These are phyloP conservation scores for Antitype chi DNA, from an alignment of 2,888 invertebrate genomes.

Conservation along the genomic window DNA sequence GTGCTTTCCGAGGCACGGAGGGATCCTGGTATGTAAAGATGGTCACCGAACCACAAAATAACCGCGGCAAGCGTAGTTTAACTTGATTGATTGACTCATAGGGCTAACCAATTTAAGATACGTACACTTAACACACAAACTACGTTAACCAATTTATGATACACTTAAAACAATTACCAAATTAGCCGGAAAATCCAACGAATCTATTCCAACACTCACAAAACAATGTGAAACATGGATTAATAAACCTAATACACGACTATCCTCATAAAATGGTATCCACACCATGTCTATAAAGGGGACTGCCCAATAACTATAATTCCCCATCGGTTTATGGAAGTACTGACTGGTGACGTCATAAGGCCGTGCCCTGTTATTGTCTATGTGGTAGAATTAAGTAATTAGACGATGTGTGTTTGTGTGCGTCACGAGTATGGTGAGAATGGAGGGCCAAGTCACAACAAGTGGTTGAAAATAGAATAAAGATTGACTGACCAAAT, in stretches of 20 bases:
- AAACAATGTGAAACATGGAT: background rate
- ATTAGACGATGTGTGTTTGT: constrained; percentile 44
- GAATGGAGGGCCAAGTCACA: background rate
- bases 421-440: background rate
- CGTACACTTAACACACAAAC: background rate
- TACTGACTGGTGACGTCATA: constrained; percentile 53
- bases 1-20: too few species aligned
- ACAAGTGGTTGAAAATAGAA: background rate
- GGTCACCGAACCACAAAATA: too few species aligned
- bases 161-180: constrained; percentile 16
- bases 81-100: too few species aligned
- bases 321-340: constrained; percentile 56
- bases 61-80: too few species aligned
- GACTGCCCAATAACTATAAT: constrained; percentile 55
- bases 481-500: background rate
- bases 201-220: constrained; percentile 17
- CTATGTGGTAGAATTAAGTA: constrained; percentile 57
- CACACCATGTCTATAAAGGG: constrained; percentile 30
- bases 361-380: constrained; percentile 36
- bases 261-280: constrained; percentile 50
- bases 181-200: background rate
- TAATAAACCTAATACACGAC: constrained; percentile 2
- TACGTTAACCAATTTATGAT: background rate
- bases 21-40: too few species aligned
- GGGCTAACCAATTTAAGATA: too few species aligned